Percentiles rank a stretch among this genome's conserved stretches.
Conservation (phyloP, 2,797 vertebrate species). For the Fistularia commersonii region DNA sequence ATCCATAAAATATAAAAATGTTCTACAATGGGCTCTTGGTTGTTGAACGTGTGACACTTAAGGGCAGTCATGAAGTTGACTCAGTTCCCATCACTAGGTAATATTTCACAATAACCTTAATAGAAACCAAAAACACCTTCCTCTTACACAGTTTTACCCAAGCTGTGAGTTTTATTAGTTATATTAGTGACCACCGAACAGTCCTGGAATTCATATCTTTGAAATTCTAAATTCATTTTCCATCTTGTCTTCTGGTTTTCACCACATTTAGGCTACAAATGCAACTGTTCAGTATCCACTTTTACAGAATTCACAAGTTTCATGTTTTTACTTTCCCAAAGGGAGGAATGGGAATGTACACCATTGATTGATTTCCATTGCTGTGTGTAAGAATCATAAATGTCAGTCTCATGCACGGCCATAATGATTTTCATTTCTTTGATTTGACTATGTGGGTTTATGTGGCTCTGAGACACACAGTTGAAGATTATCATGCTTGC, state of each 20-base stretch:
- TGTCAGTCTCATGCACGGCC: constrained; percentile 10
- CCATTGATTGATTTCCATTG: constrained; percentile 30
- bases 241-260: too few species aligned
- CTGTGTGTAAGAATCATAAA: constrained; percentile 15
- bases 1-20: too few species aligned
- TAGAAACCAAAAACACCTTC: neutral
- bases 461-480: constrained; percentile 12
- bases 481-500: constrained; percentile 1
- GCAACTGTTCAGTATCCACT: neutral
- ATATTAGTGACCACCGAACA: neutral
- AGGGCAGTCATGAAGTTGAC: too few species aligned
- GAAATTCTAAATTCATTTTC: too few species aligned
- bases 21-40: too few species aligned
- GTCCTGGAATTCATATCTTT: too few species aligned
- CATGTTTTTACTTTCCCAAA: too few species aligned
- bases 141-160: neutral
- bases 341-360: constrained; percentile 10
- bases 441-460: constrained; percentile 9
- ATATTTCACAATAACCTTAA: too few species aligned
- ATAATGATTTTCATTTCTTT: constrained; percentile 4
- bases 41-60: too few species aligned
- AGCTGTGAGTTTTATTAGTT: neutral
- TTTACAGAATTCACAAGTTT: too few species aligned
- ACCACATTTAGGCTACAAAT: too few species aligned
- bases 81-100: too few species aligned